These are phyloP conservation scores for Stramonita haemastoma DNA, from an alignment of 2,888 invertebrate species.

Conservation along the genomic window DNA sequence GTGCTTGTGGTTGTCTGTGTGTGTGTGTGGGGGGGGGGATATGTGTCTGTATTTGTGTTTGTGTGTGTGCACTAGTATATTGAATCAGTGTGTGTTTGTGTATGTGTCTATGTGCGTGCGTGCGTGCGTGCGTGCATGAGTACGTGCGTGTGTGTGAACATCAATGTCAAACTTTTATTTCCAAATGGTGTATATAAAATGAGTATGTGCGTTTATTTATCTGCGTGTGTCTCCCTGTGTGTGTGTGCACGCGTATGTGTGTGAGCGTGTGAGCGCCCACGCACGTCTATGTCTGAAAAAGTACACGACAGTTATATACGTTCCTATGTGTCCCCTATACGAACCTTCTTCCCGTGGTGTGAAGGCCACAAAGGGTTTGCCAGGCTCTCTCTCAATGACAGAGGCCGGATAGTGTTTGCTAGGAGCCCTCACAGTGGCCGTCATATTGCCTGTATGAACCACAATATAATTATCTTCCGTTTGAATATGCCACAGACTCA, in stretches of 20 bases:
- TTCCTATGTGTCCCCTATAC: neutral
- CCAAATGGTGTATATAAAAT: too few relatives aligned
- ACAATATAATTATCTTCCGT: neutral
- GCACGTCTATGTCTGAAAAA: too few relatives aligned
- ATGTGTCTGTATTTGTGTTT: neutral
- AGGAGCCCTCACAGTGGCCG: slow-evolving; percentile 80
- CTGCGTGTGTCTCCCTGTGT: too few relatives aligned
- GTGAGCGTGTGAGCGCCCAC: too few relatives aligned
- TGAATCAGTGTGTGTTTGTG: neutral
- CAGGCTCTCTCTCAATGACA: slow-evolving; percentile 76
- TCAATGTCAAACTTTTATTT: too few relatives aligned
- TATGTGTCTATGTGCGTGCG: neutral
- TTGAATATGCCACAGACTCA: too few relatives aligned
- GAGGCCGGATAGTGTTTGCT: slow-evolving; percentile 79
- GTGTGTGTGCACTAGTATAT: neutral
- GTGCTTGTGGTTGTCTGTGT: neutral
- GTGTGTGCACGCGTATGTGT: too few relatives aligned
- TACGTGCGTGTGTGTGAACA: neutral
- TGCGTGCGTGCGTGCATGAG: neutral
- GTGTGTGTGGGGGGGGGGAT: neutral
- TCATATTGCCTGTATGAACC: slow-evolving; percentile 82
- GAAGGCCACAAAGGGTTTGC: slow-evolving; percentile 81
- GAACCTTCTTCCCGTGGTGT: slow-evolving; percentile 80
- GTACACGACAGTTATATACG: too few relatives aligned
- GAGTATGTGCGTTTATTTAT: too few relatives aligned